Percentiles rank a stretch among this genome's conserved stretches.
phyloP scores from a whole-genome alignment of 2,113 vertebrate species.

The Microcebus jonahi region DNA sequence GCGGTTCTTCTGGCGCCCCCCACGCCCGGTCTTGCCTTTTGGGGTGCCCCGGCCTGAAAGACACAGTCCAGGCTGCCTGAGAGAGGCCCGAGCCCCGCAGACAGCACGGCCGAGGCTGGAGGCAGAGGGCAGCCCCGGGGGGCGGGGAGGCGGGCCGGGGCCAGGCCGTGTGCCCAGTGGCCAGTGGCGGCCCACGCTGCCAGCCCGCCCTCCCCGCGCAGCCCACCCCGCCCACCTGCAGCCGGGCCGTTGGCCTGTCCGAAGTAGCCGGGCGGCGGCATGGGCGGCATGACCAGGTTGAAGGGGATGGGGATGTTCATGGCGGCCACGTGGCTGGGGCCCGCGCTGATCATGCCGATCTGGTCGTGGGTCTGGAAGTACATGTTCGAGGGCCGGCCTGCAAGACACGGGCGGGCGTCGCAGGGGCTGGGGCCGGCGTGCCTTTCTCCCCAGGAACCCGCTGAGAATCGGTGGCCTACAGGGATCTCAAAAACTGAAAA shows the following conservation, averaged over 20 bases:
- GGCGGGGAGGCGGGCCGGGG: too few species aligned
- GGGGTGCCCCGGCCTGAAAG: constrained; percentile 93
- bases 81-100: neutral
- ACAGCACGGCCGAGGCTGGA: neutral
- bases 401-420: neutral
- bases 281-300: constrained; percentile 98
- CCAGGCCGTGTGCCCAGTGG: neutral
- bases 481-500: neutral
- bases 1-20: constrained; percentile 94
- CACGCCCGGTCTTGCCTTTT: constrained; percentile 92
- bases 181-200: too few species aligned
- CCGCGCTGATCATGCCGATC: constrained; percentile 97
- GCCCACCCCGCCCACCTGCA: constrained; percentile 84
- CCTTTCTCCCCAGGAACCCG: neutral
- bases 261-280: constrained; percentile 95
- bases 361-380: constrained; percentile 99
- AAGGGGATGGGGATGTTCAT: constrained; percentile 99
- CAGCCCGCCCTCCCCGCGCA: too few species aligned
- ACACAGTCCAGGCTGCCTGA: neutral
- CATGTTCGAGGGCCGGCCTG: constrained; percentile 96
- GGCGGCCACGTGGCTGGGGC: constrained; percentile 93
- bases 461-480: neutral
- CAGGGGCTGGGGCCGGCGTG: too few species aligned
- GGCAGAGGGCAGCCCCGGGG: too few species aligned
- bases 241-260: constrained; percentile 95